Conservation (phyloP, 1,140 invertebrate genomes). For the Zaprionus vittiger region DNA sequence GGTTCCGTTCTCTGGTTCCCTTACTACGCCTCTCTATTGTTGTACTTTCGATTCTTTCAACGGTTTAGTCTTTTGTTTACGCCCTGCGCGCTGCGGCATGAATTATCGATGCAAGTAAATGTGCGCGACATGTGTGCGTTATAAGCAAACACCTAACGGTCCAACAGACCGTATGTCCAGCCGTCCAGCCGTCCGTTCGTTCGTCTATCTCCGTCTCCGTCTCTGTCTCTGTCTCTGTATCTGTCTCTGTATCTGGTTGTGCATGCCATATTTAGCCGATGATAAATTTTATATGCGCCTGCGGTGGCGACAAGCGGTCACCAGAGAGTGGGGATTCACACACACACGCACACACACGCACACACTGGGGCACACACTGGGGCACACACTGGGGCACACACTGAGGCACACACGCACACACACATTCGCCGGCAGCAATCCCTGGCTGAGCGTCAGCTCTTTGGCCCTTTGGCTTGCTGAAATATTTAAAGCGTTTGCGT, state of each 20-base stretch:
- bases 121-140: slow-evolving; percentile 32
- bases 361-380: too few species aligned
- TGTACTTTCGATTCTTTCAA: slow-evolving; percentile 3
- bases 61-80: slow-evolving; percentile 3
- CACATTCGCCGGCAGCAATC: neutral
- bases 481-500: slow-evolving; percentile 71
- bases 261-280: slow-evolving; percentile 72
- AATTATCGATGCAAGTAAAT: slow-evolving; percentile 66
- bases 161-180: neutral
- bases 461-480: slow-evolving; percentile 30
- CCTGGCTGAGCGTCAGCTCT: slow-evolving; percentile 10
- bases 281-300: slow-evolving; percentile 71
- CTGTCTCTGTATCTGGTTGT: slow-evolving; percentile 1
- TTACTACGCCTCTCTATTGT: neutral
- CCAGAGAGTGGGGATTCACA: slow-evolving; percentile 18
- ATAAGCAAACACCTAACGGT: slow-evolving; percentile 44
- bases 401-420: neutral
- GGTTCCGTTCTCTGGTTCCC: neutral
- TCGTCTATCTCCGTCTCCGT: neutral
- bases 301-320: slow-evolving; percentile 32
- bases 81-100: slow-evolving; percentile 36
- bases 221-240: neutral
- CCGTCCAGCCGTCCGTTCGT: neutral
- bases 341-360: neutral
- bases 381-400: too few species aligned